Evolutionary conservation across 2,888 invertebrate genomes (phyloP), one percentile per base, ranked within the genome.

Genomic region (Auanema freiburgensis): DNA sequence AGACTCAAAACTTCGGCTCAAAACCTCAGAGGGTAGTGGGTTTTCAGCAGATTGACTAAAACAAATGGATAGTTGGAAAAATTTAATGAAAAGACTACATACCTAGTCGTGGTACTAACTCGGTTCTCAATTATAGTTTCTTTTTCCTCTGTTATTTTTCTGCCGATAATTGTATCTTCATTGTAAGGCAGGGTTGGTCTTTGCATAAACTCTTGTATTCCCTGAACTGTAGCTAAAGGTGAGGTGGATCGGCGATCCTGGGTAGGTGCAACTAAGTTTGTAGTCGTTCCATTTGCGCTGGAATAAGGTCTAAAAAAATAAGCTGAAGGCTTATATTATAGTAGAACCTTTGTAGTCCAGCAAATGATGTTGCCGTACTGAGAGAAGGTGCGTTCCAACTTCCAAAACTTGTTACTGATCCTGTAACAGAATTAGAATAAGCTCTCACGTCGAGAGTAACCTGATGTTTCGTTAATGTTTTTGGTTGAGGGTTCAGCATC

Each of bases 91-190:
- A n/a, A n/a, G n/a, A n/a, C n/a, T n/a, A n/a, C n/a, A n/a, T n/a
- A 52, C 52, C 21, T 23, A 11, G 52, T n/a, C 4, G 24, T 23
- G 4, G 18, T n/a, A 23, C 52, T 52, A 18, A 23, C 6, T 23
- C 52, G 41, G 16, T 72, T 56, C 51, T 72, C 69, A 16, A 72
- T 63, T 33, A 72, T 70, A 3, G 61, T 64, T 55, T 72, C 72
- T 44, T 65, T 72, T 49, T 72, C 72, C 50, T 72, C 72, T 18
- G 67, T 57, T 0, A 66, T 66, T 55, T 66, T 59, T 49, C 61
- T 69, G 16, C 69, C 67, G 8, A 72, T 14, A 42, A 72, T 33
- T 8, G 72, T 72, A 46, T 69, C 72, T 52, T 25, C 52, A 10
- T 18, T 40, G 46, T 62, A 62, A 2, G 62, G 62, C 12, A 62